Evolutionary conservation across 2,113 vertebrate species (phyloP).

Genomic region (Prionailurus bengalensis): DNA sequence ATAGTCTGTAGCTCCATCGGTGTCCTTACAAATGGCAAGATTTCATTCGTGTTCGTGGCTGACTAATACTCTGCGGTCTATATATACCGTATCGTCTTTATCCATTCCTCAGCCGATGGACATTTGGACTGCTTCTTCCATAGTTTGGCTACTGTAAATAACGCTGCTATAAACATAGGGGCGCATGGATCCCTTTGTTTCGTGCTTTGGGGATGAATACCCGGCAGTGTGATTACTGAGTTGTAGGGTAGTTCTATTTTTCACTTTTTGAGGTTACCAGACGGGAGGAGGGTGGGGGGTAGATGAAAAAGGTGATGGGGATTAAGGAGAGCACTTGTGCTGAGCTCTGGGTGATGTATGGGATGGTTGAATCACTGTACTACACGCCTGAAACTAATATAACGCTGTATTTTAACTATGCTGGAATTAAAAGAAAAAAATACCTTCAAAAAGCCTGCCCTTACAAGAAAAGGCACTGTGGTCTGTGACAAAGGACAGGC

Average conservation of each 20-base stretch:
- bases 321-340: background rate
- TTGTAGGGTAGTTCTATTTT: background rate
- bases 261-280: background rate
- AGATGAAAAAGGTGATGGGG: background rate
- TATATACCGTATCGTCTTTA: background rate
- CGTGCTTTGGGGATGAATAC: background rate
- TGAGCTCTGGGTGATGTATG: background rate
- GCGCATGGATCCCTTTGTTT: background rate
- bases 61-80: background rate
- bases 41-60: background rate
- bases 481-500: fast-evolving
- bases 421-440: background rate
- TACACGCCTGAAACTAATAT: background rate
- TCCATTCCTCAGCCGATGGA: background rate
- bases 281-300: background rate
- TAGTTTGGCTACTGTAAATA: background rate
- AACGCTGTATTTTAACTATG: background rate
- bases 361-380: background rate
- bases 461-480: fast-evolving
- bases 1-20: background rate
- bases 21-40: background rate
- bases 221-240: background rate
- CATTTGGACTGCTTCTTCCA: background rate
- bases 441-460: fast-evolving
- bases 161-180: background rate